Conservation (phyloP, 2,113 vertebrate species). For the Alaudala cheleensis region DNA sequence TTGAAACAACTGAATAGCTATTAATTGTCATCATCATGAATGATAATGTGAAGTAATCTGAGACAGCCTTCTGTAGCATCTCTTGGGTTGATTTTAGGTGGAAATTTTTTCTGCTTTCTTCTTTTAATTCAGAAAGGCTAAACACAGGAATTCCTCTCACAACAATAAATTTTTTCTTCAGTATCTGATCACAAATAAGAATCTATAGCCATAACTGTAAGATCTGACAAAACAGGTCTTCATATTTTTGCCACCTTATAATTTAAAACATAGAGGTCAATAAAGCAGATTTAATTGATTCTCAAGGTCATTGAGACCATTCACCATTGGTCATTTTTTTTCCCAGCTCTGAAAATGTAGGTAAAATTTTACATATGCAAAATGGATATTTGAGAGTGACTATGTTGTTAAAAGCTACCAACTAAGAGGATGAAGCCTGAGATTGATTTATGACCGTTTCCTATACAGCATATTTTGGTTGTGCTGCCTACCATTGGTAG, state of each 20-base stretch:
- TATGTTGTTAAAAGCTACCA: neutral
- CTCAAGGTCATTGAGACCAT: neutral
- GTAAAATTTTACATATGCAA: neutral
- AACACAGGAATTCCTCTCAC: neutral
- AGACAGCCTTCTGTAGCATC: neutral
- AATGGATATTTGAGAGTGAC: neutral
- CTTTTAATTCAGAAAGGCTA: neutral
- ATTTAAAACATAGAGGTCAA: neutral
- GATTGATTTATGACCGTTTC: neutral
- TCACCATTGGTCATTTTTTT: neutral
- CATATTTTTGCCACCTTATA: neutral
- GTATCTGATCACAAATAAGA: neutral
- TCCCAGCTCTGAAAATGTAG: neutral
- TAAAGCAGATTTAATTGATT: neutral
- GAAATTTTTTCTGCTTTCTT: neutral
- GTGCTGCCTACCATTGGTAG: neutral
- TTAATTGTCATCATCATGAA: neutral
- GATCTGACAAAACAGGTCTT: neutral
- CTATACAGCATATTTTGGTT: neutral
- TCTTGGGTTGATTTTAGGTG: neutral
- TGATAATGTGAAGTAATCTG: neutral
- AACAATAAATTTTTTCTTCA: neutral
- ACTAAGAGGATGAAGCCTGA: neutral
- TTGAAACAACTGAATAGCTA: neutral
- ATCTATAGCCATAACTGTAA: neutral